Evolutionary conservation across 2,113 vertebrate species (phyloP).

Genomic region (Cyanoliseus patagonus): DNA sequence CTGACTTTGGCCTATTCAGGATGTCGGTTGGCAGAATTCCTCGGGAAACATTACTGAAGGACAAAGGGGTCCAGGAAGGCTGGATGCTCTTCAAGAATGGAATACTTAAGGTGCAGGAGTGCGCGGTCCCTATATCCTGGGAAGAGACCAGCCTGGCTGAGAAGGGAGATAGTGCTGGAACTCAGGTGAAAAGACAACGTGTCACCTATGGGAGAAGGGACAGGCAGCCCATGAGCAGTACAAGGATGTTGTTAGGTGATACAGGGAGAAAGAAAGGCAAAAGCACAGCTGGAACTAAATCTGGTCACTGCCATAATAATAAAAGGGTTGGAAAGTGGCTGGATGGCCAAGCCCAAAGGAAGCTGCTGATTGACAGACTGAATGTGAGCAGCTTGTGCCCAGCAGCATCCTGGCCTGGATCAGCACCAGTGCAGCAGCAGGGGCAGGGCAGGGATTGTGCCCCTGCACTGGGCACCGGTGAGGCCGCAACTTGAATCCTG

Average conservation of each 20-base stretch:
- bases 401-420: neutral
- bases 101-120: neutral
- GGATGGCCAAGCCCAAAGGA: neutral
- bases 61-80: neutral
- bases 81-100: neutral
- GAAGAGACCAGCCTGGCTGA: neutral
- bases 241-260: neutral
- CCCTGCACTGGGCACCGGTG: neutral
- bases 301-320: neutral
- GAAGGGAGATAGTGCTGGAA: neutral
- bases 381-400: neutral
- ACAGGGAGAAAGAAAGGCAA: neutral
- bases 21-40: neutral
- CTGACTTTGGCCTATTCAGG: neutral
- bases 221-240: neutral
- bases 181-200: neutral
- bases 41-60: neutral
- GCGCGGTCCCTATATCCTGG: neutral
- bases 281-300: neutral
- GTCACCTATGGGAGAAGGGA: neutral
- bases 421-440: neutral
- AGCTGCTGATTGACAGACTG: neutral
- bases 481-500: neutral
- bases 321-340: neutral
- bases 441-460: neutral